Conservation (phyloP, 2,797 vertebrate species). For the Dromococcyx pavoninus region DNA sequence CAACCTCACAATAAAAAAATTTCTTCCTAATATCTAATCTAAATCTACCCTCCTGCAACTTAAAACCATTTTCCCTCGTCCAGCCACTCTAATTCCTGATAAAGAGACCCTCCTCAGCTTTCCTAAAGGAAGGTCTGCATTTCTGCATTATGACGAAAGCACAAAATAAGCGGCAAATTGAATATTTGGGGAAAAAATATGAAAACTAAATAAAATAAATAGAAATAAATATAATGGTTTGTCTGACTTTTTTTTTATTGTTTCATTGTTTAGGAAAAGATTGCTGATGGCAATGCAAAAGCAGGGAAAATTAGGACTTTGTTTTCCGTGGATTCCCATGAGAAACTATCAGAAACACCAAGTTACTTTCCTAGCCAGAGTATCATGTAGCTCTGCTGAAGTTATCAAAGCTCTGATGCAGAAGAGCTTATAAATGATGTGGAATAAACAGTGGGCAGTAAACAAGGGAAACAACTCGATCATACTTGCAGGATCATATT, state of each 20-base stretch:
- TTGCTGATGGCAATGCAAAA: neutral
- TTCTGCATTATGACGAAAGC: neutral
- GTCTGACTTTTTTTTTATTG: neutral
- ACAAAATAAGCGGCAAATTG: neutral
- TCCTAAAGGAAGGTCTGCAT: neutral
- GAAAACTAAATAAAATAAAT: neutral
- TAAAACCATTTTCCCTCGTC: no score
- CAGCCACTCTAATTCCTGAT: no score
- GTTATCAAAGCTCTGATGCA: neutral
- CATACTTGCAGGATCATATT: neutral
- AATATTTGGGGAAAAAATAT: neutral
- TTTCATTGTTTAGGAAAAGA: neutral
- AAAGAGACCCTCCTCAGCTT: no score
- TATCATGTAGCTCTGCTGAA: neutral
- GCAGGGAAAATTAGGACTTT: neutral
- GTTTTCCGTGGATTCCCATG: neutral
- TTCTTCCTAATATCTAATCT: no score
- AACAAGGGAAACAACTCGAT: neutral
- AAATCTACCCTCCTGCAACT: no score
- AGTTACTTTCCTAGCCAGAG: neutral
- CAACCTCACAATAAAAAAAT: no score
- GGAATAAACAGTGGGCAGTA: neutral
- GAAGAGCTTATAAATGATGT: neutral
- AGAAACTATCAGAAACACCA: neutral
- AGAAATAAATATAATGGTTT: neutral